Evolutionary conservation across 2,888 invertebrate genomes (phyloP), one percentile per base, ranked within the genome.

Genomic region (Agriopis leucophaearia): DNA sequence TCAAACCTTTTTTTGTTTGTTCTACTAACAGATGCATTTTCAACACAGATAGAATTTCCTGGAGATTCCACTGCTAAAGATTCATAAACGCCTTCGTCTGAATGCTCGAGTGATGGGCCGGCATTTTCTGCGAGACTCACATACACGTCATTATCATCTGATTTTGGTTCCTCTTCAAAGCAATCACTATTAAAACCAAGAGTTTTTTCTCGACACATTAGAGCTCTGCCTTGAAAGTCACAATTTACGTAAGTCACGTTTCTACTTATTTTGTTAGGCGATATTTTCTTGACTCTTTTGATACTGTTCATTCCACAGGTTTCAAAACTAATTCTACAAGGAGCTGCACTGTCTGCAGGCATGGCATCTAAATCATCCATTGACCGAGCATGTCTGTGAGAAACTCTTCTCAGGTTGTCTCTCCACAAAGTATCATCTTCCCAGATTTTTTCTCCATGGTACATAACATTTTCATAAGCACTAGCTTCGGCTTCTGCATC

Each of bases 341-440:
- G 69, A 42, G 81, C 16, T 3, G 83, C 72, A 63, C 80, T 69
- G 60, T 88, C 89, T 15, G 76, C 71, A 27, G 88, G 87, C 74
- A 88, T 79, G 13, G 88, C 81, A 75, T 97, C 97, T 63, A 98
- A 94, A 87, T 97, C 97, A 78, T 98, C 97, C 90, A 97, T 94
- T 0, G 97, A 97, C 62, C 97, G 95, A 0, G 97, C 97, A 81
- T 97, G 97, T 45, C 97, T 94, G 78, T 97, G 96, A 70, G 97
- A 97, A 0, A 97, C 97, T 71, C 96, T 94, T 70, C 97, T 94
- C 58, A 97, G 90, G 80, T 96, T 96, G 81, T 97, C 97, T 64
- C 96, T 94, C 97, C 97, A 97, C 40, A 97, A 90, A 8, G 95
- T 91, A 88, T 97, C 97, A 88, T 97, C 97, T 81, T 97, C 97